Evolutionary conservation across 92 coral and sea anemone genomes (phyloP).

Genomic region (Parazoanthus darwini): DNA sequence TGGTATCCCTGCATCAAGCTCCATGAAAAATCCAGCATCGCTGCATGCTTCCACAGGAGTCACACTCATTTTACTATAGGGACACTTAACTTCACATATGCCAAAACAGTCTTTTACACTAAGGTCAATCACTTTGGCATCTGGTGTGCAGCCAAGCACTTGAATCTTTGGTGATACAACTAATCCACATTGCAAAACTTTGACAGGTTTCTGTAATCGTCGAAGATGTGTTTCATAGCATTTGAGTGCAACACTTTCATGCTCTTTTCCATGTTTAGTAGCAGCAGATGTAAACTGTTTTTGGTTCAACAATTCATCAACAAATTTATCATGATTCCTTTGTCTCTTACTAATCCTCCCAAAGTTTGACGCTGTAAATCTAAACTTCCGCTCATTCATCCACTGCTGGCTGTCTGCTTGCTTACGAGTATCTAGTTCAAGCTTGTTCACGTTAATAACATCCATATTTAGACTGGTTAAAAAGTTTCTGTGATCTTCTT

Average conservation of each 20-base stretch:
- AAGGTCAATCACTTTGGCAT: conserved; percentile 49
- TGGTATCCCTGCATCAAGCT: conserved; percentile 5
- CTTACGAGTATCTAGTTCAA: conserved; percentile 45
- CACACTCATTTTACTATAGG: conserved; percentile 45
- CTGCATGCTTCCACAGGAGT: conserved; percentile 59
- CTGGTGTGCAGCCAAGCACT: conserved; percentile 47
- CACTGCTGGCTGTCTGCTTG: conserved; percentile 47
- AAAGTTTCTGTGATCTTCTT: conserved; percentile 29
- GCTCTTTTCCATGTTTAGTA: conserved; percentile 45
- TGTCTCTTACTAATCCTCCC: conserved; percentile 45
- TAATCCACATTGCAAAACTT: conserved; percentile 49
- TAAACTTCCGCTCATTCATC: conserved; percentile 41
- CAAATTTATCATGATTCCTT: conserved; percentile 56
- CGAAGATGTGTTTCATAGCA: conserved; percentile 30
- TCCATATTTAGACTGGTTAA: conserved; percentile 29
- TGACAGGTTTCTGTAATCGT: conserved; percentile 39
- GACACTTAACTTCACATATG: conserved; percentile 50
- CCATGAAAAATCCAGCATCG: conserved; percentile 37
- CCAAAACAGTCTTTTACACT: conserved; percentile 37
- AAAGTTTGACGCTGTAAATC: conserved; percentile 62
- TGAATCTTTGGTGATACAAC: conserved; percentile 48
- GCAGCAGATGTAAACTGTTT: conserved; percentile 44
- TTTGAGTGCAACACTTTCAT: conserved; percentile 44
- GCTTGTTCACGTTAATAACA: conserved; percentile 32
- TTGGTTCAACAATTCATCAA: conserved; percentile 35